A percentile compares a stretch with the other conserved stretches of the same genome.
Evolutionary conservation across 2,113 vertebrate genomes (phyloP).

Genomic region (Lagopus muta): DNA sequence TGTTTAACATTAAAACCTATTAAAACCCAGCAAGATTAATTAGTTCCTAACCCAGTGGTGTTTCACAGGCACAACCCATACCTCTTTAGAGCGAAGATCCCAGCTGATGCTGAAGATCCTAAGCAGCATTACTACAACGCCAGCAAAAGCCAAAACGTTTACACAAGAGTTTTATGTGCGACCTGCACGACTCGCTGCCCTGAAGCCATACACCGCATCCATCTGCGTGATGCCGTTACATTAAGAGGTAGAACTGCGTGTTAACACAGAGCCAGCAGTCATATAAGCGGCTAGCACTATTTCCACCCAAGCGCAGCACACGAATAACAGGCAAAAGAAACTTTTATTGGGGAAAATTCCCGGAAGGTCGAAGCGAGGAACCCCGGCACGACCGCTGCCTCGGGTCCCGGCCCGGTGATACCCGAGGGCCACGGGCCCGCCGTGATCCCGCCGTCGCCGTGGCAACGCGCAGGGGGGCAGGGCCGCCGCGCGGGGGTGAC

Average conservation of each 20-base stretch:
- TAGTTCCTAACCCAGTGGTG: neutral
- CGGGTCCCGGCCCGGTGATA: too few species aligned
- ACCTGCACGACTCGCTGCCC: neutral
- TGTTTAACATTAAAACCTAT: neutral
- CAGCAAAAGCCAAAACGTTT: neutral
- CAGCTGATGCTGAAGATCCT: neutral
- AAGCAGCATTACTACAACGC: neutral
- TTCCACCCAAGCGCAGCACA: neutral
- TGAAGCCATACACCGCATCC: neutral
- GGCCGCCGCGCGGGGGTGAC: too few species aligned
- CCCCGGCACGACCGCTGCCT: too few species aligned
- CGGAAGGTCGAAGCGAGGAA: too few species aligned
- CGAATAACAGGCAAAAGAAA: neutral
- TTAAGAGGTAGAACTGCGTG: accelerated
- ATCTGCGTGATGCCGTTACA: accelerated
- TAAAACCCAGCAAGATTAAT: neutral
- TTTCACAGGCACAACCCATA: neutral
- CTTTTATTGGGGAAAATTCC: too few species aligned
- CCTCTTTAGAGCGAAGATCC: neutral
- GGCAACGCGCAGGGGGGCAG: too few species aligned
- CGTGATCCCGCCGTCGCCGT: too few species aligned
- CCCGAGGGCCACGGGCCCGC: too few species aligned
- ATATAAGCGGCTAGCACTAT: neutral
- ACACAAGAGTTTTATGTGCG: neutral
- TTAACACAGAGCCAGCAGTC: neutral